Conservation (phyloP, 2,113 vertebrate species). For the Anas platyrhynchos region DNA sequence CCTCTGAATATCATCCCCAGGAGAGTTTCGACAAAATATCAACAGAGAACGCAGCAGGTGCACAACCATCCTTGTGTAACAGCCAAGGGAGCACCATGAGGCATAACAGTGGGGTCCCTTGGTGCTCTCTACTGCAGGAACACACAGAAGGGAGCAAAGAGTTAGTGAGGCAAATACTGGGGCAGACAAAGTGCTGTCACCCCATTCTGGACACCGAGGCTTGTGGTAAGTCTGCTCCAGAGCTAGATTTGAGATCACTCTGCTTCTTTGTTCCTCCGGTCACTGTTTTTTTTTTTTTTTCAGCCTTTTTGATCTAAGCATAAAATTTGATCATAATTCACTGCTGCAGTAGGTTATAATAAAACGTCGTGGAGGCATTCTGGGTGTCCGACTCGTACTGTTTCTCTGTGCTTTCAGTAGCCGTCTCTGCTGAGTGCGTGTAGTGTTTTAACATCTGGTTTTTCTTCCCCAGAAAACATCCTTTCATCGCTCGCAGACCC, state of each 20-base stretch:
- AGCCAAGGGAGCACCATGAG: not conserved
- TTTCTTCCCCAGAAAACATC: conserved; percentile 83
- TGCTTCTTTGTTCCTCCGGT: not conserved
- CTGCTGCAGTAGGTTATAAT: not conserved
- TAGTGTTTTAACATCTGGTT: conserved; percentile 16
- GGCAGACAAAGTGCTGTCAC: not conserved
- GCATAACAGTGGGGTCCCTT: not conserved
- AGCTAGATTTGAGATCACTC: not conserved
- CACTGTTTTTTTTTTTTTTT: not conserved
- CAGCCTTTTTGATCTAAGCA: not conserved
- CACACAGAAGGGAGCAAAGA: not conserved
- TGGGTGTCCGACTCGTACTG: not conserved
- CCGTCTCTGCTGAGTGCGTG: not conserved
- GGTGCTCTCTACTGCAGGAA: not conserved
- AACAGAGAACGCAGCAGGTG: not conserved
- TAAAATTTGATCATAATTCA: not conserved
- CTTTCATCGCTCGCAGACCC: conserved; percentile 88
- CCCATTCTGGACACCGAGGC: not conserved
- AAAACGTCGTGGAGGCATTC: not conserved
- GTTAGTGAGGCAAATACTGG: not conserved
- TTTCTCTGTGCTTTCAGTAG: not conserved
- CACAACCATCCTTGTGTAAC: not conserved
- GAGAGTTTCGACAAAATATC: not conserved
- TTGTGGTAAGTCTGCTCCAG: not conserved
- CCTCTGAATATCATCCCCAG: not conserved